Evolutionary conservation across 2,888 invertebrate genomes (phyloP).

Genomic region (Microchrysa polita): DNA sequence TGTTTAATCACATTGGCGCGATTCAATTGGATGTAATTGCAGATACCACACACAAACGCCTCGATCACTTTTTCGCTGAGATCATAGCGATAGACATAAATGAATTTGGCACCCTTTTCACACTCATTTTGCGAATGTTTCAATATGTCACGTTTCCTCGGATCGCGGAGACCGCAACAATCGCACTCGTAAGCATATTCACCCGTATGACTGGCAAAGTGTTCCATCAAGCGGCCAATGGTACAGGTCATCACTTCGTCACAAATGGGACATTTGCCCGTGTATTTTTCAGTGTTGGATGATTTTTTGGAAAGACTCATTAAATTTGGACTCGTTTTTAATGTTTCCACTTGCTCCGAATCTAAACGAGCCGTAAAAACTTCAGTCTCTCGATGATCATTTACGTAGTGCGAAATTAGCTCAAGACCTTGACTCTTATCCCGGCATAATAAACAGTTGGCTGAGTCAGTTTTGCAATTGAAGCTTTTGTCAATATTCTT

Average conservation of each 20-base stretch:
- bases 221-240: conserved; percentile 49
- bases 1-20: conserved; percentile 46
- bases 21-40: conserved; percentile 48
- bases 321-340: conserved; percentile 27
- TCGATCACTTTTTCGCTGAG: conserved; percentile 38
- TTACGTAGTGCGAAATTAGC: conserved; percentile 51
- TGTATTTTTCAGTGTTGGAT: conserved; percentile 38
- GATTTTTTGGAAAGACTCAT: conserved; percentile 15
- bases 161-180: conserved; percentile 17
- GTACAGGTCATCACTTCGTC: conserved; percentile 41
- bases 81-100: conserved; percentile 40
- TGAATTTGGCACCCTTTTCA: conserved; percentile 17
- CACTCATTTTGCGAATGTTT: conserved; percentile 28
- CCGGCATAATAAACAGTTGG: conserved; percentile 18
- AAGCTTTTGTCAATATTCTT: conserved; percentile 16
- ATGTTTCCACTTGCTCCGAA: conserved; percentile 27
- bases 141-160: conserved; percentile 18
- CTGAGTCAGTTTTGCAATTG: conserved; percentile 12
- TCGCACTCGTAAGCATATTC: conserved; percentile 41
- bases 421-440: conserved; percentile 7
- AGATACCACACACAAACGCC: conserved; percentile 42
- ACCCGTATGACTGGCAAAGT: conserved; percentile 53
- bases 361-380: conserved; percentile 42
- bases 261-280: conserved; percentile 45
- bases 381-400: conserved; percentile 45